These are phyloP conservation scores for Nothocercus julius DNA, from an alignment of 2,113 vertebrate genomes.

Conservation along the genomic window DNA sequence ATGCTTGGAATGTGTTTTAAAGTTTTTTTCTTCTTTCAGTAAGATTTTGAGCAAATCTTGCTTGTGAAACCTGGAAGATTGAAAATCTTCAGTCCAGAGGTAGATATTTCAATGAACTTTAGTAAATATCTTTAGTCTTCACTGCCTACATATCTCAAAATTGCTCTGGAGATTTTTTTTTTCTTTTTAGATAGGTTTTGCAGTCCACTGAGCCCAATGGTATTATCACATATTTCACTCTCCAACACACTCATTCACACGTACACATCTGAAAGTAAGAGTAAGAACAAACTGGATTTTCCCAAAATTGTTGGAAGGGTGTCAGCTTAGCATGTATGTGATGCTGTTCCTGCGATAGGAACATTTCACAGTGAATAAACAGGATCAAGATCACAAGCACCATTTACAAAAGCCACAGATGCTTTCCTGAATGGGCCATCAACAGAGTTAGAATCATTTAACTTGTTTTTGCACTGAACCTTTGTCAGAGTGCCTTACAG, in stretches of 20 bases:
- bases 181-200: not conserved
- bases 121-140: not conserved
- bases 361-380: not conserved
- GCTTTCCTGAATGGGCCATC: not conserved
- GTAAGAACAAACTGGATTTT: not conserved
- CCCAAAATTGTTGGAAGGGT: not conserved
- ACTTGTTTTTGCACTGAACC: not conserved
- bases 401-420: not conserved
- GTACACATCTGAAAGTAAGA: not conserved
- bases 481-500: not conserved
- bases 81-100: not conserved
- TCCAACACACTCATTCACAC: not conserved
- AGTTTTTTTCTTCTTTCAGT: conserved; percentile 5
- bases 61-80: not conserved
- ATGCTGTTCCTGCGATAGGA: not conserved
- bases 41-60: not conserved
- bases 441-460: not conserved
- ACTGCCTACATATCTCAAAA: not conserved
- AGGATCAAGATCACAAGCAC: not conserved
- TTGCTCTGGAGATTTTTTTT: not conserved
- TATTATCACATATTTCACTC: not conserved
- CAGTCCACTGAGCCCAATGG: not conserved
- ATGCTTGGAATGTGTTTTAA: conserved; percentile 20
- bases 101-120: not conserved
- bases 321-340: not conserved